Base-by-base conservation (phyloP, 2,888 invertebrate species). In the Dolichomitus sp. region DNA sequence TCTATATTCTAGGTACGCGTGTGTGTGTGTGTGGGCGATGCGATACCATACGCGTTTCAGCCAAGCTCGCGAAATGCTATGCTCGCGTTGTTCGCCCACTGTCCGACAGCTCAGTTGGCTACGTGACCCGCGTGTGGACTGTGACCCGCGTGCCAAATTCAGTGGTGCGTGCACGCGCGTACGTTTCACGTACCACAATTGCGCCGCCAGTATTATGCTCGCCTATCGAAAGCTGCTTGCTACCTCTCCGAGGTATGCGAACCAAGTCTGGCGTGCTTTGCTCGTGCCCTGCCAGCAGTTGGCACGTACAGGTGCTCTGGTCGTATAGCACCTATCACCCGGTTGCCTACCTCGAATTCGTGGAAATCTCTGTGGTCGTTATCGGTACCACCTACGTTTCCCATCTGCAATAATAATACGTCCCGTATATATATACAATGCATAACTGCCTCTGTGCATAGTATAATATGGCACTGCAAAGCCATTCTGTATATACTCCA, bases 311-410 rank as follows among this genome's bases (percentile, higher is more conserved):
- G 65, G 78, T 69, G 73, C 72, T 33, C 50, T 33, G 79, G 45
- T 61, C 61, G 69, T 79, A 48, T 57, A 72, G 37, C 72, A 52
- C 59, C 72, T 76, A 76, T 76, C 61, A 42, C 57, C 48, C 75
- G 70, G 61, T 65, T 66, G 79, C 66, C 42, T 63, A 63, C 66
- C 80, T 80, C 84, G 82, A 87, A 88, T 86, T 83, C 77, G 74
- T 76, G 82, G 84, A 87, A 88, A 87, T 90, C 87, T 82, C 85
- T 65, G 74, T 81, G 77, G 82, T 85, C 82, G 86, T 87, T 90
- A 91, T 91, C 89, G 86, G 89, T 72, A 84, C 76, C 65, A 82
- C 70, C 88, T 87, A 86, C 86, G 88, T 88, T 88, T 87, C 89
- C 19, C 87, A 86, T 89, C 87, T 87, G 87, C 88, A 86, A 83